phyloP scores from a whole-genome alignment of 2,113 vertebrate genomes.

The Ceyx cyanopectus region DNA sequence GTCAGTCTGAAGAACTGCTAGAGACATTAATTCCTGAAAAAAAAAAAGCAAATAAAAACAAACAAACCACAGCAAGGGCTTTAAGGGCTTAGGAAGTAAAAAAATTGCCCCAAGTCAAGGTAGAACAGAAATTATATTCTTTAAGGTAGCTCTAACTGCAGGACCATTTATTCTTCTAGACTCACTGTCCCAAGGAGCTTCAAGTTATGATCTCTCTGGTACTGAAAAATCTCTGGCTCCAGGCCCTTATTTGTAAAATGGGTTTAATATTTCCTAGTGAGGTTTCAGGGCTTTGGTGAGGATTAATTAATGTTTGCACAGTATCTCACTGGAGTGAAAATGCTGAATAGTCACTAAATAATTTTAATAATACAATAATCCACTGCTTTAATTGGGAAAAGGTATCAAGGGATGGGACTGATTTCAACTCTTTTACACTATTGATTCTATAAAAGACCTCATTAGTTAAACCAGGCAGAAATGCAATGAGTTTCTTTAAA shows the following conservation, averaged over 20 bases:
- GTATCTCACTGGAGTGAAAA: slow-evolving; percentile 6
- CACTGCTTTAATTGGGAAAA: slow-evolving; percentile 26
- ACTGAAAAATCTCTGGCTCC: slow-evolving; percentile 10
- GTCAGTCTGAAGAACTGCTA: neutral
- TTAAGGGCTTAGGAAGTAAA: neutral
- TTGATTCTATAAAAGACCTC: slow-evolving; percentile 25
- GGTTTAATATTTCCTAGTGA: slow-evolving; percentile 7
- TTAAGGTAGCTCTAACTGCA: neutral
- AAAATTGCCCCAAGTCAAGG: neutral
- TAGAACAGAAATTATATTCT: neutral
- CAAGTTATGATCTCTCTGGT: neutral
- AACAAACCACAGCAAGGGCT: neutral
- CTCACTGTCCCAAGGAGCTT: neutral
- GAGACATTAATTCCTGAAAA: neutral
- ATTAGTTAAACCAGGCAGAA: slow-evolving; percentile 30
- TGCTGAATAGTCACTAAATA: slow-evolving; percentile 39
- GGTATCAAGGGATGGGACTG: neutral
- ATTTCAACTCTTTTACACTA: slow-evolving; percentile 4
- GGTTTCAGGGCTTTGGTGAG: neutral
- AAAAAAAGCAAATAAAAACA: neutral
- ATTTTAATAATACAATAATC: slow-evolving; percentile 37
- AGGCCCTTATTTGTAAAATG: slow-evolving; percentile 32
- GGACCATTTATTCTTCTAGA: neutral
- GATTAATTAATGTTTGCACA: slow-evolving; percentile 52
- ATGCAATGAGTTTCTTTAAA: neutral